Conservation (phyloP, 2,113 vertebrate species). For the Poeciliopsis turrubarensis region DNA sequence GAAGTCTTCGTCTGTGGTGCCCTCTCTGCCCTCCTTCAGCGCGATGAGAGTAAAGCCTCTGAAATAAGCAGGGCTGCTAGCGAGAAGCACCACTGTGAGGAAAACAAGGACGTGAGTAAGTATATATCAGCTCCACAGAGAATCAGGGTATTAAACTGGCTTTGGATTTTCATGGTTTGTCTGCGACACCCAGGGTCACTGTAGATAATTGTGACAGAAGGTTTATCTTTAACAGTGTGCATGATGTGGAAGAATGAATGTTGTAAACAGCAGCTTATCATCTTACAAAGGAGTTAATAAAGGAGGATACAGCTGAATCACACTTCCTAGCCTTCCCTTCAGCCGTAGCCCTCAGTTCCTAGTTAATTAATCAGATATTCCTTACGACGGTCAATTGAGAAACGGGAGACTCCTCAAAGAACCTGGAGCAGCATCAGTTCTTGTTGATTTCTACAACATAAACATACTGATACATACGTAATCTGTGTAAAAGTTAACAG, state of each 20-base stretch:
- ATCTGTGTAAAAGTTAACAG: not conserved
- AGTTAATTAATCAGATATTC: not conserved
- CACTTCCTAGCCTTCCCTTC: not conserved
- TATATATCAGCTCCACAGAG: conserved; percentile 9
- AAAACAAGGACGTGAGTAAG: not conserved
- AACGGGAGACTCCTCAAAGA: not conserved
- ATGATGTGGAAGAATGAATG: conserved; percentile 20
- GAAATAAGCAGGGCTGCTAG: conserved; percentile 91
- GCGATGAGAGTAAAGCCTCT: conserved; percentile 94
- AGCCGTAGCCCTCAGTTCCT: not conserved
- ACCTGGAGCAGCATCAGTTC: not conserved
- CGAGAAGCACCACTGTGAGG: conserved; percentile 87
- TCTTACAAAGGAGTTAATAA: not conserved
- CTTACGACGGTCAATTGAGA: not conserved
- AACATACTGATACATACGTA: not conserved
- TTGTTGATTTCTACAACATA: not conserved
- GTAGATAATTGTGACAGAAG: not conserved
- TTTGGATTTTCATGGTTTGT: not conserved
- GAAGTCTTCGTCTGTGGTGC: conserved; percentile 89
- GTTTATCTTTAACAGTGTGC: not conserved
- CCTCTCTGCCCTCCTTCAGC: conserved; percentile 91
- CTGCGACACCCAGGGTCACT: not conserved
- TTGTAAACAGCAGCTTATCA: conserved; percentile 24
- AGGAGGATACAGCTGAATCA: not conserved
- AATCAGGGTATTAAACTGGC: conserved; percentile 2